phyloP scores from a whole-genome alignment of 2,113 vertebrate species.

The Pogona vitticeps region DNA sequence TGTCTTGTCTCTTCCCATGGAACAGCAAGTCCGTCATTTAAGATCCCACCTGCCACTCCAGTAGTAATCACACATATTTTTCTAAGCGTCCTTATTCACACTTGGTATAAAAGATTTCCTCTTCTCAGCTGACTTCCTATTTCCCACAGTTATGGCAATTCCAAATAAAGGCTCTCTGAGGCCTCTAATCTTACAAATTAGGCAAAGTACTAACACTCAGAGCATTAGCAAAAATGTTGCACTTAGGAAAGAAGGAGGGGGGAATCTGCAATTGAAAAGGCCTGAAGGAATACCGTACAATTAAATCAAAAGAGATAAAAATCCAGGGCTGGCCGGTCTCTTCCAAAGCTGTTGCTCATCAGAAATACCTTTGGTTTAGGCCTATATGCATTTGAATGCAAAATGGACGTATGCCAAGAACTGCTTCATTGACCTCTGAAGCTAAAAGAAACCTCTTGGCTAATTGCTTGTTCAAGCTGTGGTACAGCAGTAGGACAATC shows the following conservation, averaged over 20 bases:
- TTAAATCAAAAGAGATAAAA: conserved; percentile 69
- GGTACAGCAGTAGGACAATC: conserved; percentile 59
- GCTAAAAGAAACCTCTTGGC: conserved; percentile 52
- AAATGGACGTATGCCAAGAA: conserved; percentile 67
- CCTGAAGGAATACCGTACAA: conserved; percentile 67
- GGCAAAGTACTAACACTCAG: conserved; percentile 74
- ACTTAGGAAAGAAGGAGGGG: conserved; percentile 62
- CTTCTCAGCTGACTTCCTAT: conserved; percentile 76
- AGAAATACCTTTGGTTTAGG: conserved; percentile 65
- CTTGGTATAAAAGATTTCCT: conserved; percentile 68
- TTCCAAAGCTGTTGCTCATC: conserved; percentile 67
- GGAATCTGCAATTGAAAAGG: conserved; percentile 47
- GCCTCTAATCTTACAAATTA: conserved; percentile 74
- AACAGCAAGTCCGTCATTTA: neutral
- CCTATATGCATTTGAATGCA: conserved; percentile 50
- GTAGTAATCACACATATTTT: too few species aligned
- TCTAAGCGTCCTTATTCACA: conserved; percentile 68
- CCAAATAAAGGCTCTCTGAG: conserved; percentile 68
- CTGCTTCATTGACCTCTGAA: conserved; percentile 60
- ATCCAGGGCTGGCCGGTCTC: conserved; percentile 64
- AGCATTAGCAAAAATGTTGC: conserved; percentile 67
- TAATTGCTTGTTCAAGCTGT: conserved; percentile 65
- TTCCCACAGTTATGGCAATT: conserved; percentile 79
- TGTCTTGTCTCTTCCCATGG: neutral
- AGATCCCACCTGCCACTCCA: neutral